These are phyloP conservation scores for Hirtodrosophila alboralis DNA, from an alignment of 2,888 invertebrate species.

Conservation along the genomic window DNA sequence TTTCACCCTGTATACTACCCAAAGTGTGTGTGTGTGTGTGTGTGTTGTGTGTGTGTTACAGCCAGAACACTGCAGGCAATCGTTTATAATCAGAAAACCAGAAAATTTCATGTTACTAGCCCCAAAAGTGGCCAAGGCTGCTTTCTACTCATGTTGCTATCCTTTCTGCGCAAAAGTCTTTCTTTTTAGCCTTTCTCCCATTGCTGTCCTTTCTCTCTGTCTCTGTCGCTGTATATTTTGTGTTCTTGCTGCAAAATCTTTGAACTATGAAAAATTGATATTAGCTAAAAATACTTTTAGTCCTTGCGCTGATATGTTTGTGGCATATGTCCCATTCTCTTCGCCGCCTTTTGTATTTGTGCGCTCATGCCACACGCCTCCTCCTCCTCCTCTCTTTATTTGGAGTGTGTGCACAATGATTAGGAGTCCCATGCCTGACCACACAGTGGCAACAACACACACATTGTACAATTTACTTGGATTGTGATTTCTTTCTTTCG, in stretches of 20 bases:
- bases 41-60: slow-evolving; percentile 15
- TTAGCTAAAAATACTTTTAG: slow-evolving; percentile 79
- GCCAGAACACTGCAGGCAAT: slow-evolving; percentile 67
- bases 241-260: slow-evolving; percentile 69
- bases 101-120: slow-evolving; percentile 72
- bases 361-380: slow-evolving; percentile 18
- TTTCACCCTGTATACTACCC: slow-evolving; percentile 25
- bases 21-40: slow-evolving; percentile 10
- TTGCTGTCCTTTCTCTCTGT: neutral
- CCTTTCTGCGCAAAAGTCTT: neutral
- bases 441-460: slow-evolving; percentile 69
- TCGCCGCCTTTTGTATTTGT: slow-evolving; percentile 59
- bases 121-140: slow-evolving; percentile 50
- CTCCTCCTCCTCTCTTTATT: slow-evolving; percentile 31
- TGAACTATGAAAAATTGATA: slow-evolving; percentile 81
- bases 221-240: slow-evolving; percentile 27
- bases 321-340: slow-evolving; percentile 34
- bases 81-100: slow-evolving; percentile 77
- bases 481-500: slow-evolving; percentile 57
- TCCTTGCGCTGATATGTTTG: slow-evolving; percentile 55
- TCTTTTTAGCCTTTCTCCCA: neutral
- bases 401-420: slow-evolving; percentile 77
- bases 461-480: slow-evolving; percentile 75
- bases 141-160: slow-evolving; percentile 10
- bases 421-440: slow-evolving; percentile 68